Evolutionary conservation across 2,888 invertebrate species (phyloP).

Genomic region (Meganola albula): DNA sequence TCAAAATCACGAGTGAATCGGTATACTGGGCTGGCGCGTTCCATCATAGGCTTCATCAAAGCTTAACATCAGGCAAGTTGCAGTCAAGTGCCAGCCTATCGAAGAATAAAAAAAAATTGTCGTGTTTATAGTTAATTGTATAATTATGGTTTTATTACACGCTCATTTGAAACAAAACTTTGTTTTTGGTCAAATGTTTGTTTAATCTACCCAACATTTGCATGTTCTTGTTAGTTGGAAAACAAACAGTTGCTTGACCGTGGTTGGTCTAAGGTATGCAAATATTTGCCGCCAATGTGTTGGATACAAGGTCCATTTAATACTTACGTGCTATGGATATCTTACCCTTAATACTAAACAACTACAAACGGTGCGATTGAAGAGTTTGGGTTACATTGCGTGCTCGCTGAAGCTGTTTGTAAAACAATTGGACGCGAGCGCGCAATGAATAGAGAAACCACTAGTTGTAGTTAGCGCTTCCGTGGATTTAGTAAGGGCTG

Average conservation of each 20-base stretch:
- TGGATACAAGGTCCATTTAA: conserved; percentile 1
- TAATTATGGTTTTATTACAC: neutral
- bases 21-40: no score
- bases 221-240: conserved; percentile 10
- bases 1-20: no score
- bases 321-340: conserved; percentile 2
- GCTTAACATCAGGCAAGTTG: no score
- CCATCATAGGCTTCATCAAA: no score
- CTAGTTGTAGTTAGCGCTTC: no score
- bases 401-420: no score
- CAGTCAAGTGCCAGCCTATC: no score
- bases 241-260: conserved; percentile 19
- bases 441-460: no score
- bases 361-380: neutral
- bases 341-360: neutral
- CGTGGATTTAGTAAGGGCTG: no score
- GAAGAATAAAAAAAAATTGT: no score
- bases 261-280: conserved; percentile 14
- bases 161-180: conserved; percentile 3
- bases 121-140: conserved; percentile 1
- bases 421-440: no score
- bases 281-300: conserved; percentile 5
- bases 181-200: conserved; percentile 11
- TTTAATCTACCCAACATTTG: conserved; percentile 16
- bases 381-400: no score